Evolutionary conservation across 2,113 vertebrate genomes (phyloP).

Genomic region (Crotalus helleri): DNA sequence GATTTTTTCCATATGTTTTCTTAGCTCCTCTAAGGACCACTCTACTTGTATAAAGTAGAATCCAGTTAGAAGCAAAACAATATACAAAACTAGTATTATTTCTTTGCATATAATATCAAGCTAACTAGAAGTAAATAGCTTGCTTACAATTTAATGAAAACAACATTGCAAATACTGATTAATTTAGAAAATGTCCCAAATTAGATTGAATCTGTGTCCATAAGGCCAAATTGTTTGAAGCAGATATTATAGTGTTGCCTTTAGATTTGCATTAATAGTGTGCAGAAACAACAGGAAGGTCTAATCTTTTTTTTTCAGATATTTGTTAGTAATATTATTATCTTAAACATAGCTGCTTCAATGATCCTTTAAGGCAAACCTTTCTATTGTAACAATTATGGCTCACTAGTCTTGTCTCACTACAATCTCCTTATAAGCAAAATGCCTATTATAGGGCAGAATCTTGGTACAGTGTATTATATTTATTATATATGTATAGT

Average conservation of each 20-base stretch:
- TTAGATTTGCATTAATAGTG: constrained; percentile 4
- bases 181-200: background rate
- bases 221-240: background rate
- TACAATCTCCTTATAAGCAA: background rate
- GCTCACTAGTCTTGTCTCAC: background rate
- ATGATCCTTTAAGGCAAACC: background rate
- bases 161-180: background rate
- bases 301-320: background rate
- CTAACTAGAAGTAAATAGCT: background rate
- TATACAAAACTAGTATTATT: background rate
- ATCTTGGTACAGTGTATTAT: background rate
- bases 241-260: constrained; percentile 9
- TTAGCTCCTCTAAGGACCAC: background rate
- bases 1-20: background rate
- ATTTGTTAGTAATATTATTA: constrained; percentile 2
- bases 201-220: constrained; percentile 13
- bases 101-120: background rate
- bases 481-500: too few relatives aligned
- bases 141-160: background rate
- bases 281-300: background rate
- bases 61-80: background rate
- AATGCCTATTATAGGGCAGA: background rate
- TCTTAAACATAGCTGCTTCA: background rate
- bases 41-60: background rate
- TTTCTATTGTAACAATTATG: background rate